Base-by-base conservation (phyloP, 2,888 invertebrate genomes). In the Epirrhoe alternata region DNA sequence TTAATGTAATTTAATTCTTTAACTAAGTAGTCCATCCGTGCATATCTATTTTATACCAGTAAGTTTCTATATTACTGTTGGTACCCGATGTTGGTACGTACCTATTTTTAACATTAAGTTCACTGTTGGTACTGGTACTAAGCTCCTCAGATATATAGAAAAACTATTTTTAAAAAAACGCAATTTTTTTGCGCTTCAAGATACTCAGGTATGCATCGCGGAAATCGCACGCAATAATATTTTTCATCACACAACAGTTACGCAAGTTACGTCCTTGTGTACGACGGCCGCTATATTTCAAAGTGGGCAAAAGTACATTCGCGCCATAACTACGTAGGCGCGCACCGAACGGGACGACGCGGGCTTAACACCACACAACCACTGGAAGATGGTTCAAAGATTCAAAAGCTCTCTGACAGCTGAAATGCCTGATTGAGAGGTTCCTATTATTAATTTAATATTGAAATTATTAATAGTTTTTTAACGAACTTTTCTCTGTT, bases 291-390 rank as follows among this genome's bases (percentile, higher is more conserved):
- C 83, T 75, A 83, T 91, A 91, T 93, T 90, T 93, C 92, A 92
- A 92, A 92, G 92, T 92, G 92, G 92, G 92, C 92, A 92, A 90
- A 90, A 91, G 92, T 93, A 92, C 90, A 88, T 90, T 89, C 89
- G 89, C 90, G 89, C 90, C 91, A 93, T 91, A 92, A 87, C 89
- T 92, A 92, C 86, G 91, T 92, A 92, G 89, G 90, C 88, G 90
- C 90, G 85, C 83, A 82, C 82, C 81, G 86, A 78, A 83, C 86
- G 91, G 92, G 90, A 89, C 91, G 85, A 78, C 83, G 83, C 83
- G 81, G 85, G 86, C 83, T 86, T 88, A 86, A 81, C 14, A 80
- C 68, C 58, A 7, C 12, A 10, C 17, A 4, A 64, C 64, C 64
- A 64, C 35, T 61, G 8, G 0, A 57, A 49, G 55, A 67, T 63